Evolutionary conservation across 2,113 vertebrate species (phyloP).

Genomic region (Nannobrachium achirus): DNA sequence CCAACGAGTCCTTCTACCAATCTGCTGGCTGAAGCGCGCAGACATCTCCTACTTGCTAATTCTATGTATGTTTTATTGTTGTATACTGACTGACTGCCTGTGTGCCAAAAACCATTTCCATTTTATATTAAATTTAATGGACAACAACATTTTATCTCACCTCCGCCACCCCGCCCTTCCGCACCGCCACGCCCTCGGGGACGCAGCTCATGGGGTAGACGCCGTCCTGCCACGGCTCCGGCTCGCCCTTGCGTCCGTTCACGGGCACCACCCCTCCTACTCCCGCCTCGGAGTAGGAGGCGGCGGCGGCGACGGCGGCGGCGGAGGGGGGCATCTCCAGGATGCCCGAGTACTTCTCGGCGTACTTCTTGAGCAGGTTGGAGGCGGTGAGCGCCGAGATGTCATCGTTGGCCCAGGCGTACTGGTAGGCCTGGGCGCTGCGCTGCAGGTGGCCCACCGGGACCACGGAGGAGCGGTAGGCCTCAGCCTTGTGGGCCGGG

Average conservation of each 20-base stretch:
- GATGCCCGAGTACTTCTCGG: constrained; percentile 96
- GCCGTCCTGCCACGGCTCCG: constrained; percentile 93
- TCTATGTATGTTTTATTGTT: too few relatives aligned
- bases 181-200: constrained; percentile 88
- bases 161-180: constrained; percentile 91
- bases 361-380: constrained; percentile 97
- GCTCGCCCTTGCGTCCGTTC: constrained; percentile 92
- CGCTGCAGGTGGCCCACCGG: constrained; percentile 88
- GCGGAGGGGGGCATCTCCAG: constrained; percentile 91
- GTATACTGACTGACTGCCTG: too few relatives aligned
- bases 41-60: too few relatives aligned
- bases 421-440: constrained; percentile 95
- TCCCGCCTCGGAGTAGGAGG: constrained; percentile 21
- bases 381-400: constrained; percentile 98
- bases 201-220: constrained; percentile 96
- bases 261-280: constrained; percentile 75
- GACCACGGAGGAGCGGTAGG: constrained; percentile 79
- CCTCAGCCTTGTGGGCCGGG: constrained; percentile 97
- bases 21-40: too few relatives aligned
- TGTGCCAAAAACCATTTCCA: too few relatives aligned
- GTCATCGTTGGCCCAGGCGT: constrained; percentile 98
- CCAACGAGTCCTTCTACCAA: too few relatives aligned
- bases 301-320: constrained; percentile 83
- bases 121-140: too few relatives aligned
- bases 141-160: constrained; percentile 6